phyloP scores from a whole-genome alignment of 2,797 vertebrate genomes.

The Rachycentron canadum region DNA sequence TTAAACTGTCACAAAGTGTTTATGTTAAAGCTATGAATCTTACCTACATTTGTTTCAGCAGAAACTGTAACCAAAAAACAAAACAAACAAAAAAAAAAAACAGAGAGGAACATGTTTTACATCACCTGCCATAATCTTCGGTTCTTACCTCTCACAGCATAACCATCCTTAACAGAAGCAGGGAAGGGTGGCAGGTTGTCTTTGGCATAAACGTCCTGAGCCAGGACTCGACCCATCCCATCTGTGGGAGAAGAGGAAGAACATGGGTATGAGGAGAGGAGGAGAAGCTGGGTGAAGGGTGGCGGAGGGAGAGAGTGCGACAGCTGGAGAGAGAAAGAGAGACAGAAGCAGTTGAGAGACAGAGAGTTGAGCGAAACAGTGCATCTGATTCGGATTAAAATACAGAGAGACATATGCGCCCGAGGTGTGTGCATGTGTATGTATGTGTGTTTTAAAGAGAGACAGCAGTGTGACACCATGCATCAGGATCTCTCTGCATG shows the following conservation, averaged over 20 bases:
- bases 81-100: background rate
- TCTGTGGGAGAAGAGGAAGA: conserved; percentile 82
- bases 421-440: conserved; percentile 29
- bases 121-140: background rate
- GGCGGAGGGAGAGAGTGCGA: conserved; percentile 22
- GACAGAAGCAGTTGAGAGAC: no score
- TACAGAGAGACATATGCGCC: conserved; percentile 45
- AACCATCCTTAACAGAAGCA: conserved; percentile 99
- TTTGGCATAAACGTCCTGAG: conserved; percentile 99
- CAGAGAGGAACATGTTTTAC: conserved; percentile 18
- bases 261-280: conserved; percentile 23
- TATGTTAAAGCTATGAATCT: background rate
- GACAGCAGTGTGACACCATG: conserved; percentile 46
- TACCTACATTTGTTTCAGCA: background rate
- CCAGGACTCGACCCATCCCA: conserved; percentile 98
- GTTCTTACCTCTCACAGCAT: conserved; percentile 95
- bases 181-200: conserved; percentile 99
- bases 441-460: conserved; percentile 23
- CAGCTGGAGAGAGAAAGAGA: conserved; percentile 40
- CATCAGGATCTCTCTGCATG: conserved; percentile 62
- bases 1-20: background rate
- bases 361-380: conserved; percentile 28
- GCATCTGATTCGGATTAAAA: conserved; percentile 49
- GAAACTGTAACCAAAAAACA: background rate
- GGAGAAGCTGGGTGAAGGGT: conserved; percentile 5